Conservation (phyloP, 2,888 invertebrate genomes). For the Drosophila sordidula region DNA sequence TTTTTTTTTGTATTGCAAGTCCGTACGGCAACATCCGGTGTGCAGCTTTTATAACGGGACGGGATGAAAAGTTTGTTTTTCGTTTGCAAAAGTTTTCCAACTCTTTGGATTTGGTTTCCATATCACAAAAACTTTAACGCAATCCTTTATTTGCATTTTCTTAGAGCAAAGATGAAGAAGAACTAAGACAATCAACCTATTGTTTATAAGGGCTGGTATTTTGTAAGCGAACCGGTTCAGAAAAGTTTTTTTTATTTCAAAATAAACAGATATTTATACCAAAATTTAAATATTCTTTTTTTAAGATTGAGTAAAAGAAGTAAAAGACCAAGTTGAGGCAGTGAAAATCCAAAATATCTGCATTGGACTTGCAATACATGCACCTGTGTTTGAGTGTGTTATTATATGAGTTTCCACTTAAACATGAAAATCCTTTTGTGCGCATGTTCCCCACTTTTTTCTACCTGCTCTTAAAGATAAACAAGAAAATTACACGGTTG, state of each 20-base stretch:
- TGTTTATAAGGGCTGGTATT: no score
- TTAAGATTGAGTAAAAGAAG: no score
- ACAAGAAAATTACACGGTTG: constrained; percentile 6
- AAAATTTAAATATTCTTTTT: no score
- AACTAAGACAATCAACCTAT: background rate
- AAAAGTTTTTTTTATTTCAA: no score
- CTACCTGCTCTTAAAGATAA: background rate
- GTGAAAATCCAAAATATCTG: background rate
- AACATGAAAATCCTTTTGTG: background rate
- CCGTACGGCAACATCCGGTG: constrained; percentile 6
- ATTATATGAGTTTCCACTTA: no score
- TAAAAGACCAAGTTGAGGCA: no score
- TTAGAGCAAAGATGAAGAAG: background rate
- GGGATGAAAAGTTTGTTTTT: constrained; percentile 25
- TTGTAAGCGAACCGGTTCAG: no score
- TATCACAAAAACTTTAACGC: background rate
- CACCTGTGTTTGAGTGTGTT: no score
- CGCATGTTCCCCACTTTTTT: background rate
- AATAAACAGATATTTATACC: no score
- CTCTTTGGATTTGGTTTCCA: constrained; percentile 2
- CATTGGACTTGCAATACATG: background rate
- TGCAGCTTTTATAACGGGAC: constrained; percentile 4
- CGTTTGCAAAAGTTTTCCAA: constrained; percentile 21
- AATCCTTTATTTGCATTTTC: constrained; percentile 23
- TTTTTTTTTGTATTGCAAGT: background rate